These are phyloP conservation scores for Dynastes hyllus DNA, from an alignment of 2,888 invertebrate genomes.

Conservation along the genomic window DNA sequence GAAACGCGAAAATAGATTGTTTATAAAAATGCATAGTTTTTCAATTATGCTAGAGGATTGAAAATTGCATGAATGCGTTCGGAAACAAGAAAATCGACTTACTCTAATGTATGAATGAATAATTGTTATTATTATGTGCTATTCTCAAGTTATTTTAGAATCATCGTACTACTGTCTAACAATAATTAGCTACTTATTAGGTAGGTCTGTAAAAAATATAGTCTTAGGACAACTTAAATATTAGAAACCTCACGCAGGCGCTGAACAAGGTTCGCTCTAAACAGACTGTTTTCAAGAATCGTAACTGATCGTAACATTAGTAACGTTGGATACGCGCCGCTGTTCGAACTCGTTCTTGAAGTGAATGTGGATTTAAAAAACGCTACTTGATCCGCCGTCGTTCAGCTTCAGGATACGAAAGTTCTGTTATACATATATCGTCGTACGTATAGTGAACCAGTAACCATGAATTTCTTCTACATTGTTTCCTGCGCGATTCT, in stretches of 20 bases:
- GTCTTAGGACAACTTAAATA: constrained; percentile 18
- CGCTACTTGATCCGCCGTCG: constrained; percentile 32
- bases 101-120: not conserved
- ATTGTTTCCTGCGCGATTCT: constrained; percentile 30
- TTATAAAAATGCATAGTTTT: too few relatives aligned
- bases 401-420: constrained; percentile 39
- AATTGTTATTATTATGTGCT: not conserved
- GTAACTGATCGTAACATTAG: constrained; percentile 44
- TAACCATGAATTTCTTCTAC: constrained; percentile 26
- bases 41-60: too few relatives aligned
- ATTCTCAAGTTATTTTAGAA: not conserved
- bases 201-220: constrained; percentile 18
- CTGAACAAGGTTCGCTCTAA: constrained; percentile 16
- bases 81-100: not conserved
- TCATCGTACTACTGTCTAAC: not conserved
- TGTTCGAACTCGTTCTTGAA: constrained; percentile 42
- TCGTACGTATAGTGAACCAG: constrained; percentile 7
- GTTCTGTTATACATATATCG: constrained; percentile 17
- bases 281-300: constrained; percentile 39
- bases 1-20: too few relatives aligned
- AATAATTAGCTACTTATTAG: constrained; percentile 25
- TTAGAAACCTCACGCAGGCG: constrained; percentile 38
- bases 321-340: constrained; percentile 36
- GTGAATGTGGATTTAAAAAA: constrained; percentile 46
- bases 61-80: too few relatives aligned